phyloP scores from a whole-genome alignment of 1,140 invertebrate species.

The Procambarus clarkii region DNA sequence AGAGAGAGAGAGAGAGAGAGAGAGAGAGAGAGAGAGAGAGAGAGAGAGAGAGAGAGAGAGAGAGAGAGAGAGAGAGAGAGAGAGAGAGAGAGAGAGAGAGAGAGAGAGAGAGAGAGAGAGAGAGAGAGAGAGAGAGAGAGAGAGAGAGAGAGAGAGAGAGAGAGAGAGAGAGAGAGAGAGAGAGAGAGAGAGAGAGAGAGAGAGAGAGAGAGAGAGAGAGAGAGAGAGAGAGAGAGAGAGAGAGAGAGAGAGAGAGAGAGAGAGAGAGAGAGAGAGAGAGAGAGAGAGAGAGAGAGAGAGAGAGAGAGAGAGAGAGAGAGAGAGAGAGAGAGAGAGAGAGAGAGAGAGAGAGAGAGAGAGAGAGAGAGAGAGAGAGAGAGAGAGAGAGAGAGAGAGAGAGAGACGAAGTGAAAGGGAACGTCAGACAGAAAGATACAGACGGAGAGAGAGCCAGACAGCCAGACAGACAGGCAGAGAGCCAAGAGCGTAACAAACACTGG shows the following conservation, averaged over 20 bases:
- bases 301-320: background rate
- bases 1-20: too few species aligned
- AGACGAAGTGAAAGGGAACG: background rate
- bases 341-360: background rate
- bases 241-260: background rate
- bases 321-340: background rate
- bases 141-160: too few species aligned
- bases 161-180: too few species aligned
- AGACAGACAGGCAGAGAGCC: background rate
- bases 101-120: too few species aligned
- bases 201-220: too few species aligned
- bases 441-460: background rate
- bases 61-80: too few species aligned
- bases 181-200: too few species aligned
- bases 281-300: slow-evolving; percentile 2
- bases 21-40: too few species aligned
- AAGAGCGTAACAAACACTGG: background rate
- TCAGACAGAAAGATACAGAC: background rate
- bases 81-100: too few species aligned
- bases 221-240: background rate
- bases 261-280: slow-evolving; percentile 2
- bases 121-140: too few species aligned
- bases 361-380: background rate
- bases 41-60: too few species aligned
- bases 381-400: background rate